These are phyloP conservation scores for Patiria miniata DNA, from an alignment of 35 echinoderm and acorn worm genomes.

Conservation along the genomic window DNA sequence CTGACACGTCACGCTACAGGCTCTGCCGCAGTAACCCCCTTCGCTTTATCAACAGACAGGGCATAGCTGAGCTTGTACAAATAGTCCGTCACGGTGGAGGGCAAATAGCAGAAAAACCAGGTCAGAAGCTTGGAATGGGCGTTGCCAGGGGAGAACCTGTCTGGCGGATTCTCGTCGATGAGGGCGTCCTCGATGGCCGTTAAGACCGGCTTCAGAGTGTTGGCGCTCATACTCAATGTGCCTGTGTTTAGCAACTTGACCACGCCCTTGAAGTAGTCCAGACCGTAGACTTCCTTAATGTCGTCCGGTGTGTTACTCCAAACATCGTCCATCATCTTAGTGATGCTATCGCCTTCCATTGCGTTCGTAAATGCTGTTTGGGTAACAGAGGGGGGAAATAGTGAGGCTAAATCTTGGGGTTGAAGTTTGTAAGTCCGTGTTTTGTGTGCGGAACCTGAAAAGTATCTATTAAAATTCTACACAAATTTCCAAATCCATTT, in stretches of 20 bases:
- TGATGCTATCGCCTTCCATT: constrained; percentile 38
- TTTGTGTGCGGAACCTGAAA: not conserved
- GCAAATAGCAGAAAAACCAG: constrained; percentile 16
- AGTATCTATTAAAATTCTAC: not conserved
- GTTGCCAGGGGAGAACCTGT: not conserved
- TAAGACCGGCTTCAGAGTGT: constrained; percentile 2
- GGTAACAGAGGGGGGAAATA: not conserved
- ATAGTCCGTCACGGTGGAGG: not conserved
- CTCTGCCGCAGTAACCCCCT: not conserved
- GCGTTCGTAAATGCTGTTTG: constrained; percentile 51
- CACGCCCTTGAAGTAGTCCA: constrained; percentile 50
- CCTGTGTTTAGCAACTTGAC: not conserved
- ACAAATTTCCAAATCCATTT: not conserved
- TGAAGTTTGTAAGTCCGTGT: not conserved
- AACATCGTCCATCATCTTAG: not conserved
- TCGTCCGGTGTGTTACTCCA: constrained; percentile 37
- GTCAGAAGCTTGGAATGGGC: not conserved
- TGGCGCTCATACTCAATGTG: not conserved
- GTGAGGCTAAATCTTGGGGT: not conserved
- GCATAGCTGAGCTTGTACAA: not conserved
- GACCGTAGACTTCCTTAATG: constrained; percentile 56
- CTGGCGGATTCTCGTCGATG: constrained; percentile 28
- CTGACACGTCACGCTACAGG: no score
- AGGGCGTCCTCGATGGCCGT: constrained; percentile 35
- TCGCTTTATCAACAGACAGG: not conserved